Evolutionary conservation across 1,140 invertebrate species (phyloP), one percentile per base, ranked within the genome.

Genomic region (Drosophila triauraria): DNA sequence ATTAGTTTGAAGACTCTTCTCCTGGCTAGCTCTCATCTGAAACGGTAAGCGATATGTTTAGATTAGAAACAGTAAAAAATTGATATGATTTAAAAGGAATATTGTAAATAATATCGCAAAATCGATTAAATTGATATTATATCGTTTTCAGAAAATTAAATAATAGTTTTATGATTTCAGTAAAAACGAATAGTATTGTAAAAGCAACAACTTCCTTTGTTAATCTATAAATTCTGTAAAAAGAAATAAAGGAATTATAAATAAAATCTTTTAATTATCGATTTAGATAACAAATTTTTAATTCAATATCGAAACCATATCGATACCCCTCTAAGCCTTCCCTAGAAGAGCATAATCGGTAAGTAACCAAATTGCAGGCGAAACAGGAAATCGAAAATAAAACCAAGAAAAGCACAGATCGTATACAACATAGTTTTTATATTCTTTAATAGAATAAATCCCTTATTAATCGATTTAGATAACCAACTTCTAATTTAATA

Each of bases 381-480:
- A 40, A 71, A 60, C 70, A 50, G 70, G 70, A 72, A 72, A 74
- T 60, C 30, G 38, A 60, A 72, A 72, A 60, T 72, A 72, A 60
- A 74, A 60, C n/a, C 30, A 60, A 43, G 23, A 62, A 38, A 46
- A 47, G 20, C 27, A 1, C 10, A 10, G 7, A 68, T 30, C 10
- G 8, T 25, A 38, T 64, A 51, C 54, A 50, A n/a, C 25, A 51
- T 32, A 54, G 13, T 20, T 20, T 20, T 1, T 20, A 20, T 20
- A 20, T 20, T 20, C 20, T 20, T 0, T 20, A 20, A 20, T 20
- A 20, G 20, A 20, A 20, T 20, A 20, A 20, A 20, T 20, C 20
- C 20, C 20, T 20, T 20, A 20, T 20, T 20, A 20, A 20, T 20
- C 20, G 20, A 20, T 20, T 20, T 20, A 20, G 20, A 20, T 20